These are phyloP conservation scores for Adelosebastes latens DNA, from an alignment of 2,797 vertebrate species.

Conservation along the genomic window DNA sequence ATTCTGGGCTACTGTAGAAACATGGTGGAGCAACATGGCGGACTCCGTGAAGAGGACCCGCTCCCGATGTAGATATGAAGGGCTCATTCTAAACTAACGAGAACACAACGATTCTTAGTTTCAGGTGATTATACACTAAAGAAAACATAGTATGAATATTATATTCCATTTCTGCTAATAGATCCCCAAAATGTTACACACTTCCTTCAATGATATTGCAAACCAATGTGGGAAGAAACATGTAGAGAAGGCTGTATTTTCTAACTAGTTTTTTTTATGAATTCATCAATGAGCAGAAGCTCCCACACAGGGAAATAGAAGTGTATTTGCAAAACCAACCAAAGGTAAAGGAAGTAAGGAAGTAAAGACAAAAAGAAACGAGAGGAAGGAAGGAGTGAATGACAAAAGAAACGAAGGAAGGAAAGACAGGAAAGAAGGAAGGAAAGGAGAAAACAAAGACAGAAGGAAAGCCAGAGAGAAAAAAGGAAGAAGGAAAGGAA, in stretches of 20 bases:
- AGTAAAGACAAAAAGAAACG: background rate
- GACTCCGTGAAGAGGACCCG: no score
- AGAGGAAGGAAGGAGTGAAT: background rate
- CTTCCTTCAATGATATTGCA: background rate
- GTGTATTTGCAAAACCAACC: background rate
- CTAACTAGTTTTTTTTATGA: background rate
- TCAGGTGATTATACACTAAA: no score
- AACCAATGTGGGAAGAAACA: background rate
- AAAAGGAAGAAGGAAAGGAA: background rate
- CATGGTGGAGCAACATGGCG: no score
- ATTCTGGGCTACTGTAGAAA: no score
- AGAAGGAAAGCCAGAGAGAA: background rate
- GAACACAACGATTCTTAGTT: no score
- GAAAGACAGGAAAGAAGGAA: background rate
- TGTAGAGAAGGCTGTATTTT: background rate
- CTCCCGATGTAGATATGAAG: no score
- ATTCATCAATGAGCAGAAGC: background rate
- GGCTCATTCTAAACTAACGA: no score
- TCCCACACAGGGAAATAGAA: background rate
- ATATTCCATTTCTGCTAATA: no score
- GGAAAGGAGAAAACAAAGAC: no score
- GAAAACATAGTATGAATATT: no score
- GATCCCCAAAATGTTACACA: no score
- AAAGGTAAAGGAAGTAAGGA: background rate
- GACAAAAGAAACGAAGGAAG: fast-evolving